phyloP scores from a whole-genome alignment of 2,113 vertebrate genomes.

The Coreoperca whiteheadi region DNA sequence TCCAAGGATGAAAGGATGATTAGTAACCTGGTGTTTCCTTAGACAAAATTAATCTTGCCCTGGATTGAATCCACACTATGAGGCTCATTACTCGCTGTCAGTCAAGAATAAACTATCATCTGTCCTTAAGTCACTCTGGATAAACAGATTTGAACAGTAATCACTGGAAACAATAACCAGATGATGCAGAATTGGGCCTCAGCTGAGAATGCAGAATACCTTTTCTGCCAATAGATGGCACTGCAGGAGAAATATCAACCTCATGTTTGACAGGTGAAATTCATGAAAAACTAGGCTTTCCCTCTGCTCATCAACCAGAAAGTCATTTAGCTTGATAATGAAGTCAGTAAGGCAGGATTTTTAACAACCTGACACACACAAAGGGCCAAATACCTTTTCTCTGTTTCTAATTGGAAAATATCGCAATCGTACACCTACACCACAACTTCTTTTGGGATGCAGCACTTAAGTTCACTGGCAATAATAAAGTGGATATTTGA shows the following conservation, averaged over 20 bases:
- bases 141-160: conserved; percentile 35
- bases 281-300: not conserved
- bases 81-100: conserved; percentile 34
- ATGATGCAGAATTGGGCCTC: not conserved
- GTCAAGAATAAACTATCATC: conserved; percentile 16
- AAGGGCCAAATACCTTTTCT: not conserved
- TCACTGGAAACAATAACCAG: conserved; percentile 20
- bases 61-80: conserved; percentile 29
- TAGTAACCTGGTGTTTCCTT: conserved; percentile 35
- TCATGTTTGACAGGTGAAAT: not conserved
- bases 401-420: not conserved
- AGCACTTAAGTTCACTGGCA: conserved; percentile 1
- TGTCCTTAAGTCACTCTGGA: conserved; percentile 35
- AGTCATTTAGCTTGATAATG: not conserved
- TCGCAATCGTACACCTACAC: not conserved
- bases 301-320: not conserved
- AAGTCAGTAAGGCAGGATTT: not conserved
- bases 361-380: not conserved
- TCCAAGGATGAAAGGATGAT: conserved; percentile 63
- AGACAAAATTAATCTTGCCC: conserved; percentile 49
- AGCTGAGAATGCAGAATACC: not conserved
- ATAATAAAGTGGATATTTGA: not conserved
- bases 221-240: conserved; percentile 69
- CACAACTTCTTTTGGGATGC: conserved; percentile 2
- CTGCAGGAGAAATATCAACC: not conserved